These are phyloP conservation scores for Mayetiola destructor DNA, from an alignment of 2,888 invertebrate genomes.

Conservation along the genomic window DNA sequence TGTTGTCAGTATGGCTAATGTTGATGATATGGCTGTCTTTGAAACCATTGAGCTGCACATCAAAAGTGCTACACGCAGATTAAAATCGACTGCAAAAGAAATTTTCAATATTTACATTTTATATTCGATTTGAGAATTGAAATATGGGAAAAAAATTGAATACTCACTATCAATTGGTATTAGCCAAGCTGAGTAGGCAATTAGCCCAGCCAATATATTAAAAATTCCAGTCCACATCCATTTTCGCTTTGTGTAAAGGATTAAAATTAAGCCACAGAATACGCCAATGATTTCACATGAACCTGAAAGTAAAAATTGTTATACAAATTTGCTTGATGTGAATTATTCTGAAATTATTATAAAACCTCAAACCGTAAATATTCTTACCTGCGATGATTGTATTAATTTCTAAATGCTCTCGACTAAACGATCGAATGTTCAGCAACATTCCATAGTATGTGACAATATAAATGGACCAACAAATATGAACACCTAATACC, in stretches of 20 bases:
- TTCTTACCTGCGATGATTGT: conserved; percentile 32
- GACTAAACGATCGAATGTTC: conserved; percentile 36
- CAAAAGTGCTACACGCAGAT: conserved; percentile 28
- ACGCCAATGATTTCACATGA: conserved; percentile 32
- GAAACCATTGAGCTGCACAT: conserved; percentile 36
- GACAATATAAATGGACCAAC: conserved; percentile 34
- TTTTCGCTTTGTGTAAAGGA: conserved; percentile 30
- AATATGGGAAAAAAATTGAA: background rate
- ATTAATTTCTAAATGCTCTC: conserved; percentile 34
- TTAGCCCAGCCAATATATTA: conserved; percentile 30
- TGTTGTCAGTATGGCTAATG: conserved; percentile 33
- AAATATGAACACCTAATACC: conserved; percentile 1
- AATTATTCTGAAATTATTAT: background rate
- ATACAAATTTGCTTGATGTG: background rate
- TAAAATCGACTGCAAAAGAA: conserved; percentile 25
- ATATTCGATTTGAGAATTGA: background rate
- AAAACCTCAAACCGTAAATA: no score
- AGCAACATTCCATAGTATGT: conserved; percentile 37
- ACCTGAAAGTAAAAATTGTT: conserved; percentile 3
- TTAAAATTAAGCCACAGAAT: conserved; percentile 32
- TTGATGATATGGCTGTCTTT: conserved; percentile 34
- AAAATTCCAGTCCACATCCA: conserved; percentile 34
- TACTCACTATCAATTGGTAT: conserved; percentile 29
- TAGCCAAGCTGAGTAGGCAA: conserved; percentile 33
- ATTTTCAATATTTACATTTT: background rate